phyloP scores from a whole-genome alignment of 2,888 invertebrate genomes.

The Tenthredo amoena region DNA sequence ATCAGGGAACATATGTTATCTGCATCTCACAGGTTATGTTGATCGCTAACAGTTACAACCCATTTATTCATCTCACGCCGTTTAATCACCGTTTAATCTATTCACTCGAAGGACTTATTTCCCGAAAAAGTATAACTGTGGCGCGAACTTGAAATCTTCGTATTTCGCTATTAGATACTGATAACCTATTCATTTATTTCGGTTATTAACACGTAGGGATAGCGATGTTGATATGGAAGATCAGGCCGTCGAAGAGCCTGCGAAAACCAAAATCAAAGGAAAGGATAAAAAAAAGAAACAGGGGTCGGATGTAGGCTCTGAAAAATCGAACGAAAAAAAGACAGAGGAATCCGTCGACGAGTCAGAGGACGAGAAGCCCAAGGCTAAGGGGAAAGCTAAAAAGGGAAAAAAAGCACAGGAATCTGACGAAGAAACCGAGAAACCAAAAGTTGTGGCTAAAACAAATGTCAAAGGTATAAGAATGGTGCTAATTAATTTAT shows the following conservation, averaged over 20 bases:
- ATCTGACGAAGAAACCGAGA: slow-evolving; percentile 74
- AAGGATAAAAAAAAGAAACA: slow-evolving; percentile 79
- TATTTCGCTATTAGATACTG: not conserved
- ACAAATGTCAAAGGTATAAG: slow-evolving; percentile 53
- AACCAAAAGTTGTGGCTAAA: slow-evolving; percentile 45
- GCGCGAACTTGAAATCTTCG: not conserved
- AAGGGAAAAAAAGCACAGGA: slow-evolving; percentile 74
- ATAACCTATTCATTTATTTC: not conserved
- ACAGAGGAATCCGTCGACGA: slow-evolving; percentile 62
- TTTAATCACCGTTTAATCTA: not conserved
- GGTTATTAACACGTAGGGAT: slow-evolving; percentile 78
- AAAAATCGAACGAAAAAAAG: slow-evolving; percentile 51
- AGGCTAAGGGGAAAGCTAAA: slow-evolving; percentile 71
- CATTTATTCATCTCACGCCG: not conserved
- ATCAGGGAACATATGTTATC: slow-evolving; percentile 44
- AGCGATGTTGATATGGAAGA: slow-evolving; percentile 82
- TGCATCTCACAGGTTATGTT: slow-evolving; percentile 33
- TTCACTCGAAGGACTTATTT: not conserved
- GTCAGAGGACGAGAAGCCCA: slow-evolving; percentile 63
- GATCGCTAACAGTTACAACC: slow-evolving; percentile 6
- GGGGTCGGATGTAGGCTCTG: slow-evolving; percentile 68
- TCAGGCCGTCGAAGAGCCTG: slow-evolving; percentile 74
- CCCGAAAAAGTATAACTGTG: not conserved
- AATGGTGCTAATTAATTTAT: slow-evolving; percentile 44
- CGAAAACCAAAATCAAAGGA: slow-evolving; percentile 76